These are phyloP conservation scores for Peromyscus leucopus DNA, from an alignment of 2,113 vertebrate species.

Conservation along the genomic window DNA sequence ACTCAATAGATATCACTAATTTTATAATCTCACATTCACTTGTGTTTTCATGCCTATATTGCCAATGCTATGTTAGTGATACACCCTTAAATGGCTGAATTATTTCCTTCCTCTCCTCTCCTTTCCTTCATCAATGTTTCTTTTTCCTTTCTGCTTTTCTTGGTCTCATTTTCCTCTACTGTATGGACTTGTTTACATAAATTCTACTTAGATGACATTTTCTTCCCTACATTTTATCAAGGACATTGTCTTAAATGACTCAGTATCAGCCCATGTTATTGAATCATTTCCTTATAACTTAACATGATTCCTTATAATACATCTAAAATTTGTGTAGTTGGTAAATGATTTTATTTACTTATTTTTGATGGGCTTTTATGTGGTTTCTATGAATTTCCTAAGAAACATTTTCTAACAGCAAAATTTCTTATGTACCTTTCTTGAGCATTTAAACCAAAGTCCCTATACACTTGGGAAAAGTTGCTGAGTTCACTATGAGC, in stretches of 20 bases:
- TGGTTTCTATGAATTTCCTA: not conserved
- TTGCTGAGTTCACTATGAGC: not conserved
- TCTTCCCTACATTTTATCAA: not conserved
- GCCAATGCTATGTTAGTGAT: not conserved
- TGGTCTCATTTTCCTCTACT: not conserved
- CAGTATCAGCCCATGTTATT: not conserved
- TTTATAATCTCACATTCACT: not conserved
- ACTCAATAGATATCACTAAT: not conserved
- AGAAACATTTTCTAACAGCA: not conserved
- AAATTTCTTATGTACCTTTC: not conserved
- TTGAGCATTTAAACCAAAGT: not conserved
- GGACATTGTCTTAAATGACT: not conserved
- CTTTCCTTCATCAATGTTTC: not conserved
- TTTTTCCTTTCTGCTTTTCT: not conserved
- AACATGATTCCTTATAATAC: no score
- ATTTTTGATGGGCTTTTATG: not conserved
- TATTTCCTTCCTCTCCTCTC: not conserved
- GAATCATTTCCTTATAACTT: not conserved
- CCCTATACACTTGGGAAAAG: not conserved
- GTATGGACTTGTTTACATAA: not conserved
- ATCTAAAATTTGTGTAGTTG: not conserved
- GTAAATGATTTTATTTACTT: not conserved
- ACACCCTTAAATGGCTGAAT: not conserved
- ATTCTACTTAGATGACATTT: not conserved
- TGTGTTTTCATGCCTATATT: no score